Evolutionary conservation across 2,113 vertebrate species (phyloP), one percentile per base, ranked within the genome.

Genomic region (Cinclus mexicanus): DNA sequence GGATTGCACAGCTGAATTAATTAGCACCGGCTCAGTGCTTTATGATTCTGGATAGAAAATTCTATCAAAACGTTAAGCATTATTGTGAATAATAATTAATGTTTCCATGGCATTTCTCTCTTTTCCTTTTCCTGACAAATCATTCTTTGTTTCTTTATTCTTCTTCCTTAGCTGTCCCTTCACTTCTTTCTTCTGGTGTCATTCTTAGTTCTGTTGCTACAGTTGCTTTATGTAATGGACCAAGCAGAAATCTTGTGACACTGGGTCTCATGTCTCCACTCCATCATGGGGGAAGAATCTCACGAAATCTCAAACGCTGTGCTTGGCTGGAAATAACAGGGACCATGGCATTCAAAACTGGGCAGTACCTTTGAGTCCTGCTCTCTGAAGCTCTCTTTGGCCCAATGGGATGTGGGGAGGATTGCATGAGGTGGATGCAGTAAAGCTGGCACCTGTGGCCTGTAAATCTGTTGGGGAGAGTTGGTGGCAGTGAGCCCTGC

Each of bases 1-100:
- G 91, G 87, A 67, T 76, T 85, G 82, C 2, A 7, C 42, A 86
- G 89, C 74, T 79, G 87, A 95, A 94, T 93, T 95, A 87, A 94
- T 92, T 94, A 83, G 85, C 67, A 89, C 52, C 2, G 4, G 68
- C 92, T 94, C 87, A 88, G 72, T 94, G 92, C 89, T 93, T 95
- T 83, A 80, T 96, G 91, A 95, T 79, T 86, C 82, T 94, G 93
- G 91, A 87, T 93, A 89, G 81, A 90, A 96, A 95, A 86, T 90
- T 92, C 83, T 88, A 76, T 71, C 50, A 31, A 82, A 89, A 71
- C 72, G 69, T 90, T 90, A 92, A 95, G 68, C 84, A 89, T 89
- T 93, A 92, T 93, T 95, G 47, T 90, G 92, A 94, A 92, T 84
- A 91, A 76, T 71, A 90, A 96, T 83, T 63, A 85, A 79, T 70